Evolutionary conservation across 2,113 vertebrate species (phyloP), one percentile per base, ranked within the genome.

Genomic region (Burhinus oedicnemus): DNA sequence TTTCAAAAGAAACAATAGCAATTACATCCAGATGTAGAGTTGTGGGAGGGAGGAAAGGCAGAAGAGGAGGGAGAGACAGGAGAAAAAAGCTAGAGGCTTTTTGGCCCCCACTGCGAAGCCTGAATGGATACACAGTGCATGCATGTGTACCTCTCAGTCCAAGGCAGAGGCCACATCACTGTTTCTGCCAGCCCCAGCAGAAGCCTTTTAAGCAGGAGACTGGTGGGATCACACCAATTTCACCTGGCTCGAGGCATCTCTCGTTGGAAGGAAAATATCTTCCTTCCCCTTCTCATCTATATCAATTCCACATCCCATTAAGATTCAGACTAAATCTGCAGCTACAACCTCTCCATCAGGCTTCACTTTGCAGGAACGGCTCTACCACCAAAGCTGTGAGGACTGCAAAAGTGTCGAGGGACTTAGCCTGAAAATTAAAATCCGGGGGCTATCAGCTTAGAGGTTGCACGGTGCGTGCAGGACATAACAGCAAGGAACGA

Each of bases 111-210:
- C 5, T 14, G 36, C 3, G 5, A 62, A 92, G 42, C 29, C 29
- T 58, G 51, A 36, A 7, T 78, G 17, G 45, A 66, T 16, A 42
- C 42, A 21, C 25, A 40, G 23, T 3, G 3, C 0, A 0, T 5
- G 7, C 10, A 5, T 0, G 0, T 15, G 19, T 12, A 12, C 60
- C 38, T 18, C 55, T 51, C 0, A 0, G 23, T 51, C 57, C 18
- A 12, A 64, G n/a, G 51, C 49, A 51, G 32, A 47, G n/a, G 26
- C 36, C 44, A 51, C 0, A 0, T 55, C 74, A 15, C 42, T 54
- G 26, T 68, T 96, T 76, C 87, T 87, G 27, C 16, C 29, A 76
- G 47, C 18, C 25, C 36, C 30, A 78, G 81, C 58, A 62, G 42
- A 34, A 93, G 4, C 23, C 40, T 94, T 93, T 77, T 38, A 38